Percentiles rank a stretch among this genome's conserved stretches.
These are phyloP conservation scores for Psammodynastes pulverulentus DNA, from an alignment of 2,113 vertebrate species.

Conservation along the genomic window DNA sequence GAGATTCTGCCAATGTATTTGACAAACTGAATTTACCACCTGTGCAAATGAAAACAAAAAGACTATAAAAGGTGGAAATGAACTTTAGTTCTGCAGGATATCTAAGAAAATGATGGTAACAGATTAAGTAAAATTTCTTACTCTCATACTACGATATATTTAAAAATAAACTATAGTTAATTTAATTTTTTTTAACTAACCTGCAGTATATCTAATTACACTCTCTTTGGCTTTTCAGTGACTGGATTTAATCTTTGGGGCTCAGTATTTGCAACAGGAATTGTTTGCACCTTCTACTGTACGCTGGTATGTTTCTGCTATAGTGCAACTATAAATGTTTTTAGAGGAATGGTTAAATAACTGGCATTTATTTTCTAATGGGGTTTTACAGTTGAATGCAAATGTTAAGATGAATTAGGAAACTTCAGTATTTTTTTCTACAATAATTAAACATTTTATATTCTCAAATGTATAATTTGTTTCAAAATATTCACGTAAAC, in stretches of 20 bases:
- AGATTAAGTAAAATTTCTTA: neutral
- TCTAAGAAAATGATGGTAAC: neutral
- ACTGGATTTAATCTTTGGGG: conserved; percentile 88
- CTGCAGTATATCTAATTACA: neutral
- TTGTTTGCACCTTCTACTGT: conserved; percentile 85
- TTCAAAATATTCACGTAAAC: conserved; percentile 21
- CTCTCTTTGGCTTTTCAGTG: conserved; percentile 66
- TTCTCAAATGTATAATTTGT: neutral
- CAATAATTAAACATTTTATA: neutral
- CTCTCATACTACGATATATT: neutral
- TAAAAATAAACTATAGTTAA: neutral
- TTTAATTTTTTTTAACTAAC: neutral
- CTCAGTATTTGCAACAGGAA: conserved; percentile 83
- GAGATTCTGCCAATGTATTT: neutral
- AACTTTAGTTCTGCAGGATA: neutral
- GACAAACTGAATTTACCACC: neutral
- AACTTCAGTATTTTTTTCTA: neutral
- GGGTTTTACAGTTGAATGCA: neutral
- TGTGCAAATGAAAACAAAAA: neutral
- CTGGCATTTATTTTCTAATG: neutral
- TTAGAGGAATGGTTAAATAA: neutral
- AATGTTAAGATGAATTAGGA: neutral
- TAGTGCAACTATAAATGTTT: neutral
- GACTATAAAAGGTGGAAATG: neutral
- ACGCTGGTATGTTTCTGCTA: conserved; percentile 73